These are phyloP conservation scores for Hydrozoanthus tunicans DNA, from an alignment of 64 coral and sea anemone species.

Conservation along the genomic window DNA sequence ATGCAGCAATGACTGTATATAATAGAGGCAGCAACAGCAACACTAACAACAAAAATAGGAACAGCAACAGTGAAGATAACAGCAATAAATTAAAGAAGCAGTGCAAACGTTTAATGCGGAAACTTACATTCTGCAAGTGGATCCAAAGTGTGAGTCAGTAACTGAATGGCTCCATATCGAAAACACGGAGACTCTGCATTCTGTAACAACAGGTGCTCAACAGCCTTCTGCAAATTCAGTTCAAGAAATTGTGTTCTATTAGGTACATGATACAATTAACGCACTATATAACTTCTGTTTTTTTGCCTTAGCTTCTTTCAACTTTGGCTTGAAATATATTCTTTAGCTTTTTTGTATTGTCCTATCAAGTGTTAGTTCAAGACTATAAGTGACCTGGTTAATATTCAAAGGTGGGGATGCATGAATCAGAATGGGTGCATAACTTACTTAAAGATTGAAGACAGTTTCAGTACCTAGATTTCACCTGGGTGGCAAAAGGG, in stretches of 20 bases:
- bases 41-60: background rate
- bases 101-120: background rate
- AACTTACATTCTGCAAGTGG: constrained; percentile 87
- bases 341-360: no score
- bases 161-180: constrained; percentile 80
- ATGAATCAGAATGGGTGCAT: no score
- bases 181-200: constrained; percentile 72
- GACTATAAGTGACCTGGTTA: no score
- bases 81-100: background rate
- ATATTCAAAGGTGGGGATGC: no score
- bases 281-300: no score
- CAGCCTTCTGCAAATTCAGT: constrained; percentile 71
- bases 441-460: no score
- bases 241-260: background rate
- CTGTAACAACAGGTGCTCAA: constrained; percentile 70
- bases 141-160: constrained; percentile 87
- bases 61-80: background rate
- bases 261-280: background rate
- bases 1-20: background rate
- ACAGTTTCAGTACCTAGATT: no score
- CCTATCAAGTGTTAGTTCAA: no score
- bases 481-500: no score
- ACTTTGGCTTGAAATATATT: no score
- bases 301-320: no score
- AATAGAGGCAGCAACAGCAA: background rate